These are phyloP conservation scores for Semibalanus balanoides DNA, from an alignment of 1,140 invertebrate genomes.

Conservation along the genomic window DNA sequence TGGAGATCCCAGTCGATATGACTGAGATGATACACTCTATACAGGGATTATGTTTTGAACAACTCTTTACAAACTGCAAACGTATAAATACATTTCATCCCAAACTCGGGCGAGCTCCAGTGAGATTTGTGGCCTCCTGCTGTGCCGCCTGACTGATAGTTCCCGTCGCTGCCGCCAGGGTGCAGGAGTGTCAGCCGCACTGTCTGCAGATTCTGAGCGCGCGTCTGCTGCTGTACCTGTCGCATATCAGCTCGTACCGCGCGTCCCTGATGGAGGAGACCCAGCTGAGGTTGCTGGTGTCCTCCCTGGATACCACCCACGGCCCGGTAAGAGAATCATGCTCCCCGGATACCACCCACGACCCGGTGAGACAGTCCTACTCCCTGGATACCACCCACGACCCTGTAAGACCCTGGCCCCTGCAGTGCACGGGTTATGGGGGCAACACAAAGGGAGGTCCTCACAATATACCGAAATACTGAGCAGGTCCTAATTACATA, in stretches of 20 bases:
- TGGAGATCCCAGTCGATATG: too few relatives aligned
- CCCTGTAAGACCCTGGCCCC: slow-evolving; percentile 41
- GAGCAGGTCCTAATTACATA: too few relatives aligned
- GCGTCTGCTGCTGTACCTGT: slow-evolving; percentile 45
- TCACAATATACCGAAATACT: too few relatives aligned
- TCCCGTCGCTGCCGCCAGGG: slow-evolving; percentile 28
- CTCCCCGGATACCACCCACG: slow-evolving; percentile 45
- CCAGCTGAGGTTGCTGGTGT: slow-evolving; percentile 41
- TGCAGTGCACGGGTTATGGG: too few relatives aligned
- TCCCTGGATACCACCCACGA: slow-evolving; percentile 48
- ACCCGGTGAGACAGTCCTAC: slow-evolving; percentile 35
- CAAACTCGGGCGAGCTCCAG: too few relatives aligned
- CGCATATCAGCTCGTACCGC: slow-evolving; percentile 40
- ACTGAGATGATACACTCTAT: too few relatives aligned
- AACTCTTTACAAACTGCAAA: too few relatives aligned
- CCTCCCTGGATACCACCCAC: slow-evolving; percentile 47
- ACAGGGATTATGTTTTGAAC: too few relatives aligned
- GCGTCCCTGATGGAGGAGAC: slow-evolving; percentile 39
- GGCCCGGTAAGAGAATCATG: slow-evolving; percentile 38
- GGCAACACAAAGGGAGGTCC: too few relatives aligned
- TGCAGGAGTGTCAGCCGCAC: slow-evolving; percentile 47
- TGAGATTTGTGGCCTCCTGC: too few relatives aligned
- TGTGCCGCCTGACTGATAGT: neutral
- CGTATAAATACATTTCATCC: too few relatives aligned
- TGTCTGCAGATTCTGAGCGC: slow-evolving; percentile 51